phyloP scores from a whole-genome alignment of 1,140 invertebrate species.

The Daktulosphaira vitifoliae region DNA sequence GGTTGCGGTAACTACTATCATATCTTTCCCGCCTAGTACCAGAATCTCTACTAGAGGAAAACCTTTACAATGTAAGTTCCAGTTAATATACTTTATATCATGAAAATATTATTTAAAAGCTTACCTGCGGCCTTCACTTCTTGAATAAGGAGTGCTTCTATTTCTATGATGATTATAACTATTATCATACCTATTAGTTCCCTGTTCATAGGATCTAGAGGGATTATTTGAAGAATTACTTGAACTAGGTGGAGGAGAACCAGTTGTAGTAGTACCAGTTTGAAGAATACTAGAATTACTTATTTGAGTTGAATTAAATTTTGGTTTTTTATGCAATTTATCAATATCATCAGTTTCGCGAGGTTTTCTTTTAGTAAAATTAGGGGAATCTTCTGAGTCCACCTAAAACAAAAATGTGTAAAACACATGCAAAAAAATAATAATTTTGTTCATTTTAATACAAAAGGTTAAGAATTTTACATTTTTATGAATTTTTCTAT shows the following conservation, averaged over 20 bases:
- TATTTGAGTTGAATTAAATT: not conserved
- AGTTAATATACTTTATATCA: too few relatives aligned
- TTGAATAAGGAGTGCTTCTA: constrained; percentile 18
- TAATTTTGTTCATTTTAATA: too few relatives aligned
- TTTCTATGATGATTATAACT: constrained; percentile 30
- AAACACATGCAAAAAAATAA: too few relatives aligned
- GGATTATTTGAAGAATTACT: constrained; percentile 18
- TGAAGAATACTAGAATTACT: not conserved
- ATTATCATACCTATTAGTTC: constrained; percentile 24
- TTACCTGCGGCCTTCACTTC: constrained; percentile 12
- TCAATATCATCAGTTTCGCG: constrained; percentile 4
- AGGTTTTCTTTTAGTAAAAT: constrained; percentile 1
- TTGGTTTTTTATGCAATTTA: not conserved
- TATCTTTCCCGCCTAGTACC: constrained; percentile 8
- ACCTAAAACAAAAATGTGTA: too few relatives aligned
- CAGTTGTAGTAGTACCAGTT: constrained; percentile 2
- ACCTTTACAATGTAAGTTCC: not conserved
- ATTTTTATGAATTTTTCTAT: constrained; percentile 9
- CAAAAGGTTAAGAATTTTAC: not conserved
- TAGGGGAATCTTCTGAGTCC: constrained; percentile 5
- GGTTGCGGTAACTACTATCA: constrained; percentile 20
- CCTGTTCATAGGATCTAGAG: constrained; percentile 17
- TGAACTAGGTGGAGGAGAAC: constrained; percentile 21
- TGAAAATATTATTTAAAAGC: too few relatives aligned
- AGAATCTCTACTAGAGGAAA: constrained; percentile 20